Evolutionary conservation across 2,797 vertebrate species (phyloP).

Genomic region (Sebastes baramenuke): DNA sequence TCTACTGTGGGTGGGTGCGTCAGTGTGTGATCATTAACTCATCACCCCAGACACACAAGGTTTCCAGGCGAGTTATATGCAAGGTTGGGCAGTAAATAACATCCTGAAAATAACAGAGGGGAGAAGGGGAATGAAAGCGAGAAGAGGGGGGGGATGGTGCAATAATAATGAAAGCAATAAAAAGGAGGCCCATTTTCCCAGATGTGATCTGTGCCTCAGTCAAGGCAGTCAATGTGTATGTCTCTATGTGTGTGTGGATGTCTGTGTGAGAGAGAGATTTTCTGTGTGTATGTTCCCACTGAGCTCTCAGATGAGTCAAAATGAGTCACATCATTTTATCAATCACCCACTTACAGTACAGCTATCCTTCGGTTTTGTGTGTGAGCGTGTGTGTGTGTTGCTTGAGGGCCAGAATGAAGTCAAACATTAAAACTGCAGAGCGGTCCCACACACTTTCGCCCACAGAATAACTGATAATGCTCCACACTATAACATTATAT

Average conservation of each 20-base stretch:
- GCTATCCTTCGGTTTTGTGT: slow-evolving; percentile 11
- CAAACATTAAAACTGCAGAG: slow-evolving; percentile 26
- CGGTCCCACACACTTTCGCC: slow-evolving; percentile 43
- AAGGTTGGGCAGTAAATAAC: slow-evolving; percentile 57
- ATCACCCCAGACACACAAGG: slow-evolving; percentile 42
- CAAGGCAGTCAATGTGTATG: slow-evolving; percentile 21
- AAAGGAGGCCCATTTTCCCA: slow-evolving; percentile 59
- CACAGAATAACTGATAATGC: slow-evolving; percentile 14
- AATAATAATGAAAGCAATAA: slow-evolving; percentile 73
- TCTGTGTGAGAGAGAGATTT: not conserved
- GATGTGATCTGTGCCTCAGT: slow-evolving; percentile 64
- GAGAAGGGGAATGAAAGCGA: slow-evolving; percentile 21
- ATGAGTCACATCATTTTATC: slow-evolving; percentile 74
- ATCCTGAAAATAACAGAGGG: slow-evolving; percentile 44
- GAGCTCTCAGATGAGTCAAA: slow-evolving; percentile 62
- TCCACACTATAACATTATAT: not conserved
- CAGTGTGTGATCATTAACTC: slow-evolving; percentile 50
- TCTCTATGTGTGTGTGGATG: not conserved
- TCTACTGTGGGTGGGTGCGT: slow-evolving; percentile 28
- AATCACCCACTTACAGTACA: slow-evolving; percentile 70
- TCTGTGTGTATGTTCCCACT: slow-evolving; percentile 38
- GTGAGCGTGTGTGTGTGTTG: not conserved
- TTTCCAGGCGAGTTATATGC: slow-evolving; percentile 38
- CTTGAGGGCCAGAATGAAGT: slow-evolving; percentile 34
- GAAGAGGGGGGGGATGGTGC: slow-evolving; percentile 38